These are phyloP conservation scores for Ammospiza nelsoni DNA, from an alignment of 2,113 vertebrate species.

Conservation along the genomic window DNA sequence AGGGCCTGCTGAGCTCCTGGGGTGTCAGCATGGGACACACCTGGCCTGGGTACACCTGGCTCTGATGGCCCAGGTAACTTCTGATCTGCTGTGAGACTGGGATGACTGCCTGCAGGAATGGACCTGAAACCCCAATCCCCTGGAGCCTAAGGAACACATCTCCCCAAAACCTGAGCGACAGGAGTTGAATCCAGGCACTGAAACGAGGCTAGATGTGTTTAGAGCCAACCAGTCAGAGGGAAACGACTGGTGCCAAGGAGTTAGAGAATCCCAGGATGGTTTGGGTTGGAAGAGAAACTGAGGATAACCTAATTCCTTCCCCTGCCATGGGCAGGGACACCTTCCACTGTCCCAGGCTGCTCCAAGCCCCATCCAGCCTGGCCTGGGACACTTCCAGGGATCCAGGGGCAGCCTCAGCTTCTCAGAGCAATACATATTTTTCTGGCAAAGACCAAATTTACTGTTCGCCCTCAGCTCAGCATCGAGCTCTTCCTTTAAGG, in stretches of 20 bases:
- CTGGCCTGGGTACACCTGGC: background rate
- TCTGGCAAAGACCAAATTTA: background rate
- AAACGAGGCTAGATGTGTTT: background rate
- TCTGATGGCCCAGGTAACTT: background rate
- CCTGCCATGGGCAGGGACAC: background rate
- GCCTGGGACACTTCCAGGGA: background rate
- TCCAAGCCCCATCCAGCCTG: background rate
- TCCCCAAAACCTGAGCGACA: background rate
- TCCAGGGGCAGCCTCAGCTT: background rate
- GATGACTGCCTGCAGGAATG: background rate
- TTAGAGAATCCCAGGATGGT: background rate
- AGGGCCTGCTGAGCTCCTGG: background rate
- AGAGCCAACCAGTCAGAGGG: background rate
- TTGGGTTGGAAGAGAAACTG: background rate
- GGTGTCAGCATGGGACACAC: background rate
- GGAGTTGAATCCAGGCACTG: background rate
- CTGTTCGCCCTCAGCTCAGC: background rate
- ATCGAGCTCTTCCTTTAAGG: rapidly evolving
- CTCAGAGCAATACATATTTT: background rate
- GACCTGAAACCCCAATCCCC: background rate
- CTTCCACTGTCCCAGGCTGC: background rate
- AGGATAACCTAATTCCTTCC: background rate
- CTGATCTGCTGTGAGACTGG: background rate
- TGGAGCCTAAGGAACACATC: background rate
- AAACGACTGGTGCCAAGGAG: background rate